phyloP scores from a whole-genome alignment of 1,140 invertebrate species.

The Polypedilum vanderplanki region DNA sequence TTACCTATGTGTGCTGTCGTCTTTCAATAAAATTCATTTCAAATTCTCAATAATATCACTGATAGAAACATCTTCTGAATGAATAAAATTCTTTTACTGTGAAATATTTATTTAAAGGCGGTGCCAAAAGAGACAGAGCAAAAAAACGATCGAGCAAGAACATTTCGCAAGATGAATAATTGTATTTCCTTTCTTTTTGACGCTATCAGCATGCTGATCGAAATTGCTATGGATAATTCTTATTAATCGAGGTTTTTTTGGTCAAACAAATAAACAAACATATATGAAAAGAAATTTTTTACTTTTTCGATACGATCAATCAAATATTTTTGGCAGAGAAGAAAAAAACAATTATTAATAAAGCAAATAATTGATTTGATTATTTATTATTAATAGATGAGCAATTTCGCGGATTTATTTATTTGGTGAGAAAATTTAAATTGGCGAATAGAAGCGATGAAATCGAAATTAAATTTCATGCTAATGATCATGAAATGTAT shows the following conservation, averaged over 20 bases:
- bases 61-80: slow-evolving; percentile 12
- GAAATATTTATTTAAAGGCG: background rate
- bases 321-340: background rate
- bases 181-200: slow-evolving; percentile 13
- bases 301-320: background rate
- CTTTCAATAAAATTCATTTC: background rate
- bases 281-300: too few species aligned
- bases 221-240: slow-evolving; percentile 1
- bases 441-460: too few species aligned
- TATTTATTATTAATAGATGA: slow-evolving; percentile 6
- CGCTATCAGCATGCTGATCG: background rate
- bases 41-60: background rate
- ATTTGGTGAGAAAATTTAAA: too few species aligned
- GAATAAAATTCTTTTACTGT: background rate
- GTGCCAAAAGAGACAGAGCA: background rate
- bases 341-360: background rate
- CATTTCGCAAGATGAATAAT: slow-evolving; percentile 2
- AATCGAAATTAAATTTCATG: too few species aligned
- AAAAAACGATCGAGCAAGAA: too few species aligned
- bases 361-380: slow-evolving; percentile 19
- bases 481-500: too few species aligned
- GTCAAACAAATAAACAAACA: too few species aligned
- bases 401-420: background rate
- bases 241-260: slow-evolving; percentile 9
- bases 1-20: too few species aligned